A percentile compares a stretch with the other conserved stretches of the same genome.
phyloP scores from a whole-genome alignment of 2,888 invertebrate genomes.

The Volucella zonaria region DNA sequence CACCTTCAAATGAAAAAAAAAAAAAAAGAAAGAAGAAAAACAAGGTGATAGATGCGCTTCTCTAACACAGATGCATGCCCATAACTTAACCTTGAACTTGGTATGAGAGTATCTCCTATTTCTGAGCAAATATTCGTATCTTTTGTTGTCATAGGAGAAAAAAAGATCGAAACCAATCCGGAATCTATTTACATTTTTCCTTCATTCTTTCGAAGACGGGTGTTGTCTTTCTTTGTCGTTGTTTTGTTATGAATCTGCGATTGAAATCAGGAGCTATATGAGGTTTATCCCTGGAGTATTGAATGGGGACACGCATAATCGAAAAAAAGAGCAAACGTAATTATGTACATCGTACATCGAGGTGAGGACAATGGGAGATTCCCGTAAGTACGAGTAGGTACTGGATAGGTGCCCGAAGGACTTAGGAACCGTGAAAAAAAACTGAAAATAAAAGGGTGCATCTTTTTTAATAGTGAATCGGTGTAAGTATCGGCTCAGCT shows the following conservation, averaged over 20 bases:
- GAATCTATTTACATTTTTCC: conserved; percentile 46
- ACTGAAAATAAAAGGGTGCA: conserved; percentile 44
- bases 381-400: conserved; percentile 10
- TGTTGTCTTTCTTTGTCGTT: conserved; percentile 5
- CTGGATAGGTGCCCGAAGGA: conserved; percentile 24
- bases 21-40: not conserved
- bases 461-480: conserved; percentile 16
- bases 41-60: conserved; percentile 6
- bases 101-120: conserved; percentile 30
- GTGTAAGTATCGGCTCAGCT: conserved; percentile 58
- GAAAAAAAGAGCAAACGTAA: conserved; percentile 52
- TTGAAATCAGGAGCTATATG: conserved; percentile 23
- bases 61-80: conserved; percentile 35
- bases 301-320: conserved; percentile 50
- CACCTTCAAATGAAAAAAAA: conserved; percentile 9
- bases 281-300: conserved; percentile 19
- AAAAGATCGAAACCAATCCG: conserved; percentile 44
- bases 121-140: conserved; percentile 42
- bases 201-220: conserved; percentile 20
- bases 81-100: conserved; percentile 67
- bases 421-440: conserved; percentile 8
- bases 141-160: conserved; percentile 37
- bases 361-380: conserved; percentile 52
- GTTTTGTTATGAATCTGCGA: conserved; percentile 26
- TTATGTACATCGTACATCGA: no score